These are phyloP conservation scores for Drosophila elegans DNA, from an alignment of 1,140 invertebrate species.

Conservation along the genomic window DNA sequence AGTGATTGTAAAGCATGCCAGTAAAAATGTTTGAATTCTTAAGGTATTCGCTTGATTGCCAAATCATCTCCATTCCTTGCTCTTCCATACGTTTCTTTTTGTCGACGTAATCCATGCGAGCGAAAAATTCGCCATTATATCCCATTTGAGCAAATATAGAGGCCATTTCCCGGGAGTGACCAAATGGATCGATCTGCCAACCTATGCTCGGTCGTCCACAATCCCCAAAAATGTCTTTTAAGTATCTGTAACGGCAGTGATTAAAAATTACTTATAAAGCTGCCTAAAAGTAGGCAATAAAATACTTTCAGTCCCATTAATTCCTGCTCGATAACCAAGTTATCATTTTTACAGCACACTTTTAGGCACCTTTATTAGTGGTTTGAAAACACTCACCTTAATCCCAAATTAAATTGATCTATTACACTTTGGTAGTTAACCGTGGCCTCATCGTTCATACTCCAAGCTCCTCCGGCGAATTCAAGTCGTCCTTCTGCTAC, in stretches of 20 bases:
- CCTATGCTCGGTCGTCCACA: slow-evolving; percentile 92
- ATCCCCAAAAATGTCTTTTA: slow-evolving; percentile 93
- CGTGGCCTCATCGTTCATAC: slow-evolving; percentile 97
- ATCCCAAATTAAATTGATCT: slow-evolving; percentile 95
- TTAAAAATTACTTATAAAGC: not conserved
- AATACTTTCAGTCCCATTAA: too few relatives aligned
- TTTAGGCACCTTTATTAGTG: too few relatives aligned
- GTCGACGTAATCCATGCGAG: slow-evolving; percentile 95
- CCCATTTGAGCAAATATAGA: slow-evolving; percentile 93
- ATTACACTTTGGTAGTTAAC: slow-evolving; percentile 97
- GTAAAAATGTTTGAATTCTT: slow-evolving; percentile 90
- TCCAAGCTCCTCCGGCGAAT: slow-evolving; percentile 95
- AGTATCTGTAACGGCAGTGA: slow-evolving; percentile 75
- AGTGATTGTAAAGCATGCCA: slow-evolving; percentile 90
- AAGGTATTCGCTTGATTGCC: slow-evolving; percentile 88
- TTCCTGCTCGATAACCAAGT: too few relatives aligned
- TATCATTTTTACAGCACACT: too few relatives aligned
- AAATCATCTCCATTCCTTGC: slow-evolving; percentile 85
- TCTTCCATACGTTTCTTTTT: slow-evolving; percentile 87
- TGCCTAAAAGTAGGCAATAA: not conserved
- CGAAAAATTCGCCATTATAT: slow-evolving; percentile 95
- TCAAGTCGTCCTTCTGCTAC: slow-evolving; percentile 92
- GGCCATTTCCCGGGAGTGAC: slow-evolving; percentile 94
- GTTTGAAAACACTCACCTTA: slow-evolving; percentile 86
- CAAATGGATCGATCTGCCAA: slow-evolving; percentile 98